Percentiles rank a stretch among this genome's conserved stretches.
Conservation (phyloP, 2,797 vertebrate genomes). For the Squalus acanthias region DNA sequence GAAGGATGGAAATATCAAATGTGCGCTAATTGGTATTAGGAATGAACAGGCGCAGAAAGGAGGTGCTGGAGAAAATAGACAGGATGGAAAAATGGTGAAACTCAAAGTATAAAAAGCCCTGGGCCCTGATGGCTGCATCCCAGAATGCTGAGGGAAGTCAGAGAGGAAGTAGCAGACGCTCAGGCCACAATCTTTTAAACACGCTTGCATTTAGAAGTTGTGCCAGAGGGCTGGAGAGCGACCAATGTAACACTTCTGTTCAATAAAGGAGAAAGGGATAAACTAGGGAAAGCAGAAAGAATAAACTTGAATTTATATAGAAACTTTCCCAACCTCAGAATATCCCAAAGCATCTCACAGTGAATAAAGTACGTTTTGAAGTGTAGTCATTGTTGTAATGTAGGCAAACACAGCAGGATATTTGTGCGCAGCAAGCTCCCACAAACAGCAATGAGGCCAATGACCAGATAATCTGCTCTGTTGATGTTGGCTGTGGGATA, state of each 20-base stretch:
- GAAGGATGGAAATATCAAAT: background rate
- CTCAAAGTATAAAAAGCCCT: background rate
- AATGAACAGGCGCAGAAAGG: background rate
- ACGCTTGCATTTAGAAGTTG: background rate
- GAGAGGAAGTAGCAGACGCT: background rate
- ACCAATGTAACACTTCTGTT: background rate
- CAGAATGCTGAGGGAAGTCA: background rate
- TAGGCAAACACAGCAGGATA: background rate
- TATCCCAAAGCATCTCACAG: background rate
- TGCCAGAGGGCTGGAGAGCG: background rate
- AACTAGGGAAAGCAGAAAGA: background rate
- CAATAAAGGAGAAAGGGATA: background rate
- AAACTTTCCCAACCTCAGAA: background rate
- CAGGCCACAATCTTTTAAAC: background rate
- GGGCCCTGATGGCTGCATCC: background rate
- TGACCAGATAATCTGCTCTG: background rate
- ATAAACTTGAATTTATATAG: background rate
- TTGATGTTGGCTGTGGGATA: background rate
- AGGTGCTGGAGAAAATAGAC: background rate
- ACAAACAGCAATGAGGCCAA: background rate
- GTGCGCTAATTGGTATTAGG: background rate
- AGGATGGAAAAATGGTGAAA: background rate
- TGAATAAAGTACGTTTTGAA: background rate
- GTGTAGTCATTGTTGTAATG: background rate
- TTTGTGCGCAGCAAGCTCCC: background rate